Percentiles rank a stretch among this genome's conserved stretches.
Evolutionary conservation across 2,888 invertebrate species (phyloP).

Genomic region (Phortica okadai): DNA sequence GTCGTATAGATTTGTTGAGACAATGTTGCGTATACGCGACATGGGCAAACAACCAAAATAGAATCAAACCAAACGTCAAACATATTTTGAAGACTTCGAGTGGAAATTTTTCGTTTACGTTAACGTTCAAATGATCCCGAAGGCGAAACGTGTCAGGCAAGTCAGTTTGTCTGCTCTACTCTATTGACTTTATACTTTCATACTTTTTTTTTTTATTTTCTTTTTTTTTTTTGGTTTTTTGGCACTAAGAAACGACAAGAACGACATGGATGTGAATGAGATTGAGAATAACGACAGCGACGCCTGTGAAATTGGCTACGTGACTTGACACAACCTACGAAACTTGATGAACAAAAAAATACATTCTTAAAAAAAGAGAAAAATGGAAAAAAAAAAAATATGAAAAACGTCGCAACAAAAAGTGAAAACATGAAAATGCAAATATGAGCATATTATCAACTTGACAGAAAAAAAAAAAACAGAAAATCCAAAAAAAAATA

Average conservation of each 20-base stretch:
- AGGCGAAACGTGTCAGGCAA: neutral
- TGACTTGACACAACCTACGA: slow-evolving; percentile 60
- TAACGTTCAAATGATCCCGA: slow-evolving; percentile 1
- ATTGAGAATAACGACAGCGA: neutral
- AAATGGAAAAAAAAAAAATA: neutral
- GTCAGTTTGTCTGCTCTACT: neutral
- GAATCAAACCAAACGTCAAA: too few species aligned
- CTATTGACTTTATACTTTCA: neutral
- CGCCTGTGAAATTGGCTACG: slow-evolving; percentile 63
- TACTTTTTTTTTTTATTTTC: neutral
- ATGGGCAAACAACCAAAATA: neutral
- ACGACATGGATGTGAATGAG: neutral
- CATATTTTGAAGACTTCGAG: too few species aligned
- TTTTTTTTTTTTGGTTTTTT: neutral
- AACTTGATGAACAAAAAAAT: neutral
- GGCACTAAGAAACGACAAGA: neutral
- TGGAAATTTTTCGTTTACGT: too few species aligned
- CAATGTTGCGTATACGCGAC: slow-evolving; percentile 19
- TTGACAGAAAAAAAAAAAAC: slow-evolving; percentile 5
- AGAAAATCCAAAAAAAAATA: neutral
- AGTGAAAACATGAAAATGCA: slow-evolving; percentile 11
- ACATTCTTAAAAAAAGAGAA: slow-evolving; percentile 7
- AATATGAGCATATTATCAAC: slow-evolving; percentile 3
- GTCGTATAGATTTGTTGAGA: neutral
- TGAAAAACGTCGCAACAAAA: neutral